These are phyloP conservation scores for Zaprionus inermis DNA, from an alignment of 1,140 invertebrate genomes.

Conservation along the genomic window DNA sequence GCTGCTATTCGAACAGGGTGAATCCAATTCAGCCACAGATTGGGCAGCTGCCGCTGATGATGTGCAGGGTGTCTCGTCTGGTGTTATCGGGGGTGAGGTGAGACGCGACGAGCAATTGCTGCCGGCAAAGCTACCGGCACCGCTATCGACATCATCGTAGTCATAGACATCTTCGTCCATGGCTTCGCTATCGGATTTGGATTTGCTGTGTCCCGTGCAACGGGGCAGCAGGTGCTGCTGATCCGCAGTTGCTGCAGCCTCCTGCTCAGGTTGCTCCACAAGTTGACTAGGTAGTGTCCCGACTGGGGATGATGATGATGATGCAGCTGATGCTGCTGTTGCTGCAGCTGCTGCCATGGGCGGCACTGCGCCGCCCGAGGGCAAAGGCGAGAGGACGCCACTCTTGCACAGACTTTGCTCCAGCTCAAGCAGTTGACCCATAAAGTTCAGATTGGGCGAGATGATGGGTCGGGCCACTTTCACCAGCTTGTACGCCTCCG, in stretches of 20 bases:
- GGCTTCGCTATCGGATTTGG: slow-evolving; percentile 73
- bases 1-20: slow-evolving; percentile 63
- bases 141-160: slow-evolving; percentile 72
- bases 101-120: slow-evolving; percentile 78
- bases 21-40: slow-evolving; percentile 58
- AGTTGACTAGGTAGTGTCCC: slow-evolving; percentile 65
- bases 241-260: slow-evolving; percentile 41
- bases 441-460: slow-evolving; percentile 98
- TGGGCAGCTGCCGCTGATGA: slow-evolving; percentile 49
- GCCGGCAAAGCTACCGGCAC: slow-evolving; percentile 65
- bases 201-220: slow-evolving; percentile 38
- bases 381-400: slow-evolving; percentile 74
- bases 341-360: background rate
- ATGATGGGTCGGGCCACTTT: slow-evolving; percentile 95
- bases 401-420: slow-evolving; percentile 89
- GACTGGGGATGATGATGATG: slow-evolving; percentile 9
- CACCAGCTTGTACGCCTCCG: slow-evolving; percentile 95
- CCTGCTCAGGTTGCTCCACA: slow-evolving; percentile 60
- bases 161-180: slow-evolving; percentile 76
- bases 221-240: slow-evolving; percentile 18
- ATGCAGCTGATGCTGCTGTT: background rate
- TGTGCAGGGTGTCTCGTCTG: slow-evolving; percentile 71
- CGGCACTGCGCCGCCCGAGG: too few species aligned
- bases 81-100: slow-evolving; percentile 75
- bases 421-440: slow-evolving; percentile 96